phyloP scores from a whole-genome alignment of 2,888 invertebrate species.

The Drosophila quinaria region DNA sequence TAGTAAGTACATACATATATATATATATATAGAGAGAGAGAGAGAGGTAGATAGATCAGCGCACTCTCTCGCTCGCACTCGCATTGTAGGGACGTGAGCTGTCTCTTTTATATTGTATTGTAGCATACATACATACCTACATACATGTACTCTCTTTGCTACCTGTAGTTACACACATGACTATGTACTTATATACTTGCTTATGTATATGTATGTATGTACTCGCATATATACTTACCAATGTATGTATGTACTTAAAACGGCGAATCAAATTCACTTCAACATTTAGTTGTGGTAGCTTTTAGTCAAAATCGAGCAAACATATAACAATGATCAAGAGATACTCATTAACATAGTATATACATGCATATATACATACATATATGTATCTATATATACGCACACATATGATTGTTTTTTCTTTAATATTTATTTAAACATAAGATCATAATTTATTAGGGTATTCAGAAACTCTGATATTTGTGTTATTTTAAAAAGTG shows the following conservation, averaged over 20 bases:
- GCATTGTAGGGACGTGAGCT: background rate
- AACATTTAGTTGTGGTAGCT: conserved; percentile 66
- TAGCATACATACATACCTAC: conserved; percentile 10
- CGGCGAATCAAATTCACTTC: conserved; percentile 75
- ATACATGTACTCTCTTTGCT: conserved; percentile 1
- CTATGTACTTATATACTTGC: conserved; percentile 9
- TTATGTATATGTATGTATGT: background rate
- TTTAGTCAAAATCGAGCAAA: conserved; percentile 43
- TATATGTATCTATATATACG: conserved; percentile 4
- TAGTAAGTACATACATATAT: conserved; percentile 25
- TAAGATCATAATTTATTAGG: conserved; percentile 79
- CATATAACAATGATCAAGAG: conserved; percentile 11
- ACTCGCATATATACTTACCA: background rate
- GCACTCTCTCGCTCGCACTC: conserved; percentile 2
- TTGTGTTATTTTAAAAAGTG: too few species aligned
- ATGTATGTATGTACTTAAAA: conserved; percentile 34
- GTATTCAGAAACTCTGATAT: too few species aligned
- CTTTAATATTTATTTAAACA: conserved; percentile 66
- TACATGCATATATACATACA: conserved; percentile 5
- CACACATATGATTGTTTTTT: conserved; percentile 66
- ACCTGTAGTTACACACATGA: background rate
- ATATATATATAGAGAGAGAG: conserved; percentile 1
- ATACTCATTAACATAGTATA: background rate
- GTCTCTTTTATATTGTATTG: conserved; percentile 17
- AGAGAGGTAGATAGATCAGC: conserved; percentile 35